Evolutionary conservation across 2,888 invertebrate species (phyloP).

Genomic region (Smittia aterrima): DNA sequence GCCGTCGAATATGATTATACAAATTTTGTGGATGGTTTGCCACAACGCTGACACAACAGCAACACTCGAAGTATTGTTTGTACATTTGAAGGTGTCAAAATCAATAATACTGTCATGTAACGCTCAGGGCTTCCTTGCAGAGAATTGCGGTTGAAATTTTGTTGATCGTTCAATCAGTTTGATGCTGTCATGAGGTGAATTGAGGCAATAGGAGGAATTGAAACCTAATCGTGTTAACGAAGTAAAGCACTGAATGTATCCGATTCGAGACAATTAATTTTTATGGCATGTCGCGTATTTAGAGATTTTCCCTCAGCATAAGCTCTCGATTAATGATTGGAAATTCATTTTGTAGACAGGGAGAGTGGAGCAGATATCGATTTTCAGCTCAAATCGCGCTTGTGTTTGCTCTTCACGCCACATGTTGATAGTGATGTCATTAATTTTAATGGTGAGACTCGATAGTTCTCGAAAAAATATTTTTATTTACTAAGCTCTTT

Average conservation of each 20-base stretch:
- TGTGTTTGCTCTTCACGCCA: conserved; percentile 13
- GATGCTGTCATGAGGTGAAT: background rate
- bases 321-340: background rate
- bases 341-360: background rate
- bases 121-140: background rate
- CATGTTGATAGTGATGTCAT: conserved; percentile 38
- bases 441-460: conserved; percentile 38
- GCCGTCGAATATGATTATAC: conserved; percentile 12
- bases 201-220: background rate
- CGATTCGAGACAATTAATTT: conserved; percentile 34
- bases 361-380: background rate
- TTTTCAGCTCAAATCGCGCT: too few species aligned
- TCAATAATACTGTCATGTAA: conserved; percentile 35
- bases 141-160: background rate
- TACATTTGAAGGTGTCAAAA: conserved; percentile 34
- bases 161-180: conserved; percentile 12
- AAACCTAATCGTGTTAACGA: background rate
- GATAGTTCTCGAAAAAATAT: background rate
- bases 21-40: conserved; percentile 15
- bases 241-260: background rate
- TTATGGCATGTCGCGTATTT: conserved; percentile 19
- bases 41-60: conserved; percentile 9
- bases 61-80: conserved; percentile 19
- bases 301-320: conserved; percentile 12
- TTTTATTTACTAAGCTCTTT: too few species aligned